Percentiles rank a stretch among this genome's conserved stretches.
Evolutionary conservation across 2,797 vertebrate species (phyloP).

Genomic region (Labroides dimidiatus): DNA sequence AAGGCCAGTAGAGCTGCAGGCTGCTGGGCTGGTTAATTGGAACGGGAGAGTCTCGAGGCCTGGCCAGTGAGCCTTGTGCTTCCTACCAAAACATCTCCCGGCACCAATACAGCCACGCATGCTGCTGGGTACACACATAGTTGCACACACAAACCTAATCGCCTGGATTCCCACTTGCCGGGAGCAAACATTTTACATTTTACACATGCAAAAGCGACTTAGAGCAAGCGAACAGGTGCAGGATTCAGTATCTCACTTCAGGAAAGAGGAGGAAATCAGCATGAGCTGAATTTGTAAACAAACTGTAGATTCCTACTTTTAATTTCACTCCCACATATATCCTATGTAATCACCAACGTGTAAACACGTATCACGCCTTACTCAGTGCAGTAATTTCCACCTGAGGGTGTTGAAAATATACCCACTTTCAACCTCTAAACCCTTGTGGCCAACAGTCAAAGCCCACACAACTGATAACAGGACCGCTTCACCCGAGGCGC

Average conservation of each 20-base stretch:
- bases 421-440: not conserved
- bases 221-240: slow-evolving; percentile 26
- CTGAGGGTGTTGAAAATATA: not conserved
- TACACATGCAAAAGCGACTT: slow-evolving; percentile 51
- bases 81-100: slow-evolving; percentile 78
- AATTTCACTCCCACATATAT: slow-evolving; percentile 8
- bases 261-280: slow-evolving; percentile 19
- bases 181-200: slow-evolving; percentile 64
- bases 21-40: slow-evolving; percentile 81
- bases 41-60: slow-evolving; percentile 70
- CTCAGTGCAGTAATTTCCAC: not conserved
- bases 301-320: slow-evolving; percentile 1
- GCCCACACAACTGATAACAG: slow-evolving; percentile 12
- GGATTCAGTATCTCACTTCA: slow-evolving; percentile 22
- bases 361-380: not conserved
- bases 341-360: not conserved
- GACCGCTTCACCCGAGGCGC: slow-evolving; percentile 10
- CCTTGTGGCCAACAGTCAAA: slow-evolving; percentile 4
- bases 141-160: slow-evolving; percentile 34
- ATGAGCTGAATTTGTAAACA: slow-evolving; percentile 5
- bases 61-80: slow-evolving; percentile 77
- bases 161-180: slow-evolving; percentile 29
- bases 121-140: slow-evolving; percentile 33
- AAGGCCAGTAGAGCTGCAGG: slow-evolving; percentile 75
- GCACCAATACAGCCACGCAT: slow-evolving; percentile 60